Evolutionary conservation across 1,140 invertebrate species (phyloP), one percentile per base, ranked within the genome.

Genomic region (Ostrea edulis): DNA sequence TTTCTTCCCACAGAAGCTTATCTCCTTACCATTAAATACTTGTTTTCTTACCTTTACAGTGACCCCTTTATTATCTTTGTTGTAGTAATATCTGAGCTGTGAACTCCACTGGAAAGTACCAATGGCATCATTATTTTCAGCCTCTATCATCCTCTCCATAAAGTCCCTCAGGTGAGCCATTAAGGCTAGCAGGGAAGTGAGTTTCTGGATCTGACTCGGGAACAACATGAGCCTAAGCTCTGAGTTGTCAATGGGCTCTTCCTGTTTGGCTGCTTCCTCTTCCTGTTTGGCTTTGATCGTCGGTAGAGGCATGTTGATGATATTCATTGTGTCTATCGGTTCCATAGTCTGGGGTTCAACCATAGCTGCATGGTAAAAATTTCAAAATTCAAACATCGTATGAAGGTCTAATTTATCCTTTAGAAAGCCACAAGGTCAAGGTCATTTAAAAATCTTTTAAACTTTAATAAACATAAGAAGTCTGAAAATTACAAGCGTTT

Each of bases 201-300:
- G 90, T 89, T 94, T 94, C 65, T 94, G 93, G 35, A 94, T 93
- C 91, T 94, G 93, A 87, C 92, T 92, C 8, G 93, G 94, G 86
- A 94, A 94, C 87, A 94, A 87, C 89, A 93, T 92, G 62, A 93
- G 91, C 88, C 91, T 93, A 25, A 93, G 22, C 25, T 93, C 92
- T n/a, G 77, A 86, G 20, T 55, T 54, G 25, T 87, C 91, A 54
- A 86, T 71, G 22, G 83, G 84, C 52, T 55, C 68, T 86, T 87
- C 87, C 58, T 83, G 52, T 35, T 82, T 89, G 4, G 86, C 85
- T 11, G 85, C 86, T n/a, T 87, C 90, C 44, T 89, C 92, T 44
- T 89, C 87, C 82, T 86, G 86, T 65, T 91, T 91, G 22, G 68
- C 25, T 71, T 71, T 71, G 84, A 90, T 87, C 68, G 85, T 35